Percentiles rank a stretch among this genome's conserved stretches.
These are phyloP conservation scores for Andrena minutula DNA, from an alignment of 2,888 invertebrate genomes.

Conservation along the genomic window DNA sequence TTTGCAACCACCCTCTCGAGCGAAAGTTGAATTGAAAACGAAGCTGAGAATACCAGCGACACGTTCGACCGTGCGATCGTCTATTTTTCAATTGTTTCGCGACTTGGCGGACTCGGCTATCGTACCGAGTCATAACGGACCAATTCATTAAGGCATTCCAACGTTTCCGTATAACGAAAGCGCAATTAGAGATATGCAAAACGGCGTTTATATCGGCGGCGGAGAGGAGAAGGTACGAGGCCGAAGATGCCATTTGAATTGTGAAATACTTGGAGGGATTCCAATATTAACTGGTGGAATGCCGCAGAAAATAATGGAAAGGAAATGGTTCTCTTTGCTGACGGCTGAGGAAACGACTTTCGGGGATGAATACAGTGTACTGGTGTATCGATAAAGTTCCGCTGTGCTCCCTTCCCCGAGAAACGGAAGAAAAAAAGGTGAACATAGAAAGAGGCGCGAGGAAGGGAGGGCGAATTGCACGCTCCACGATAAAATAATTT, in stretches of 20 bases:
- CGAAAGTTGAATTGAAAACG: slow-evolving; percentile 39
- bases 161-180: slow-evolving; percentile 75
- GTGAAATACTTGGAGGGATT: slow-evolving; percentile 79
- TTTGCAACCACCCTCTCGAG: background rate
- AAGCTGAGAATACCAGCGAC: slow-evolving; percentile 19
- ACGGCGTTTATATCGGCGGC: slow-evolving; percentile 73
- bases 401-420: background rate
- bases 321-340: slow-evolving; percentile 60
- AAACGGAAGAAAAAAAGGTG: slow-evolving; percentile 15
- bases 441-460: slow-evolving; percentile 1
- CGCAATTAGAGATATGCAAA: slow-evolving; percentile 83
- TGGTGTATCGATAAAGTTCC: slow-evolving; percentile 54
- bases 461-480: background rate
- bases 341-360: slow-evolving; percentile 48
- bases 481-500: slow-evolving; percentile 56
- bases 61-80: background rate
- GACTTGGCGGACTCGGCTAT: background rate
- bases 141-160: slow-evolving; percentile 80
- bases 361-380: slow-evolving; percentile 23
- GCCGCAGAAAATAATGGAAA: slow-evolving; percentile 72
- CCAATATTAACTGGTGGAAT: slow-evolving; percentile 77
- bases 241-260: slow-evolving; percentile 77
- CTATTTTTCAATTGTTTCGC: slow-evolving; percentile 50
- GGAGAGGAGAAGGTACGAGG: slow-evolving; percentile 56
- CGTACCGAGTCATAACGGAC: slow-evolving; percentile 64